Evolutionary conservation across 64 coral and sea anemone genomes (phyloP).

Genomic region (Montipora capricornis): DNA sequence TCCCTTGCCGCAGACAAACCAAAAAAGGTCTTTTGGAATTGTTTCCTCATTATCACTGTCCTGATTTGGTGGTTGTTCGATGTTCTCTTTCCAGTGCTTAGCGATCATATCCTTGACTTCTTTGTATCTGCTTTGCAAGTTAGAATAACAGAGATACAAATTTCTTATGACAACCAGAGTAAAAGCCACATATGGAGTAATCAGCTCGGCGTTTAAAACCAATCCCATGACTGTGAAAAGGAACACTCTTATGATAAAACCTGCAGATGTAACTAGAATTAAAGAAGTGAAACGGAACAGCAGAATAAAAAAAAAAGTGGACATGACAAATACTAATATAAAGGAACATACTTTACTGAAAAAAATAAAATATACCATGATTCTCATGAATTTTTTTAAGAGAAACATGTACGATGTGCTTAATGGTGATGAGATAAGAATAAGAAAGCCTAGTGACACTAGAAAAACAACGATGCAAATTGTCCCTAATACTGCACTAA

Average conservation of each 20-base stretch:
- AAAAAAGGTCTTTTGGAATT: constrained; percentile 1
- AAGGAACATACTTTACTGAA: neutral
- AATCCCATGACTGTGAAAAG: neutral
- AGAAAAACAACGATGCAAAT: neutral
- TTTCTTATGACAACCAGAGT: neutral
- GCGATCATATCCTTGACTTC: constrained; percentile 2
- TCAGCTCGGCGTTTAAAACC: neutral
- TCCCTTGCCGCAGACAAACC: constrained; percentile 10
- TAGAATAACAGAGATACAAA: constrained; percentile 8
- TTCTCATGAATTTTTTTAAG: neutral
- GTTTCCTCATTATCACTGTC: neutral
- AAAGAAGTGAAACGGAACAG: neutral
- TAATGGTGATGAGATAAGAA: neutral
- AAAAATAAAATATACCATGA: neutral
- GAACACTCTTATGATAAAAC: neutral
- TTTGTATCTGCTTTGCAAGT: constrained; percentile 14
- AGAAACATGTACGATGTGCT: neutral
- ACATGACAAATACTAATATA: neutral
- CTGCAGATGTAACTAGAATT: neutral
- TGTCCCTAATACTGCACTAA: neutral
- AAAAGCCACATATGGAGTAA: neutral
- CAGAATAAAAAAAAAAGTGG: neutral
- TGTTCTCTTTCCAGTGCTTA: neutral
- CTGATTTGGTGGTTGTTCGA: neutral
- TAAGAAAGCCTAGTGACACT: neutral